Conservation (phyloP, 2,113 vertebrate genomes). For the Propithecus coquereli region DNA sequence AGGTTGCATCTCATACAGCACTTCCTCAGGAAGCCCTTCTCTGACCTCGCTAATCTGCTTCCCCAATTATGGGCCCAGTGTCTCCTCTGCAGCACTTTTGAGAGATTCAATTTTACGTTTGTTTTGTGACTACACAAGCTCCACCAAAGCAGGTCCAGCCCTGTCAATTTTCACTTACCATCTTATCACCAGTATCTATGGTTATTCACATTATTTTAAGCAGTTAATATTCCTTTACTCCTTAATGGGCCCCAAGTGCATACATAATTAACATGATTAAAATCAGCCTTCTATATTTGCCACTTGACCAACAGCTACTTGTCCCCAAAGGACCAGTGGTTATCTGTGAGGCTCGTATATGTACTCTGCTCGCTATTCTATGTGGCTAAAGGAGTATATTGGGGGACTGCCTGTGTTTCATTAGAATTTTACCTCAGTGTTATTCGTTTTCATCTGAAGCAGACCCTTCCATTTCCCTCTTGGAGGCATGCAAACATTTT, state of each 20-base stretch:
- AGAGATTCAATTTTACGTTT: background rate
- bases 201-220: background rate
- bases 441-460: background rate
- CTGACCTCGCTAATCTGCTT: background rate
- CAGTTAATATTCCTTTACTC: background rate
- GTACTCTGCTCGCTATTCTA: background rate
- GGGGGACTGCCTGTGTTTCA: background rate
- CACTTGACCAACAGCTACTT: background rate
- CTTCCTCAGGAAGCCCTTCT: background rate
- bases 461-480: background rate
- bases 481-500: background rate
- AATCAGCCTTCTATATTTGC: background rate
- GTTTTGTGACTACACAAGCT: background rate
- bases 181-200: background rate
- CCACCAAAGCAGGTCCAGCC: background rate
- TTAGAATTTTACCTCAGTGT: background rate
- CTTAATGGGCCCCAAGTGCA: background rate
- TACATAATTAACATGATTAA: background rate
- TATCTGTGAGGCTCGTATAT: no score
- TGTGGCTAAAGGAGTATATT: background rate
- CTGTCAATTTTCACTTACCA: background rate
- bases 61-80: background rate
- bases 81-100: background rate
- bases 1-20: background rate
- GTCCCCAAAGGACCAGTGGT: no score